These are phyloP conservation scores for Exaiptasia diaphana DNA, from an alignment of 64 coral and sea anemone species.

Conservation along the genomic window DNA sequence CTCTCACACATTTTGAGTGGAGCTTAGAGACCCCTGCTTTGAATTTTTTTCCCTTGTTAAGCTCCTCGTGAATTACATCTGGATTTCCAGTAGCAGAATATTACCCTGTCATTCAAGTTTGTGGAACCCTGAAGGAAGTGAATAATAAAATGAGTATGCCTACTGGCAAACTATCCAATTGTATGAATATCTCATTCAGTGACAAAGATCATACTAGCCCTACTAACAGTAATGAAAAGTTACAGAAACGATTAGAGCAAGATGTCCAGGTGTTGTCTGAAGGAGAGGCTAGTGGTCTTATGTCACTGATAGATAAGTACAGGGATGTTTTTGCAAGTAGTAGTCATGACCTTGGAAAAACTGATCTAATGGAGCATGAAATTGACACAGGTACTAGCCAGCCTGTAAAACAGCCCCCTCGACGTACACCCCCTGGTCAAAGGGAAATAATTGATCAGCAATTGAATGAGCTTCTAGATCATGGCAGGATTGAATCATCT, in stretches of 20 bases:
- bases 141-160: not conserved
- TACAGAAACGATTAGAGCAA: not conserved
- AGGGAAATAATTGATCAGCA: slow-evolving; percentile 27
- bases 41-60: too few species aligned
- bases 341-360: not conserved
- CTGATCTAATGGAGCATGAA: slow-evolving; percentile 7
- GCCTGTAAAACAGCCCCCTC: slow-evolving; percentile 19
- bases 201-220: too few species aligned
- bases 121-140: not conserved
- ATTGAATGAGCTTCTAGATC: slow-evolving; percentile 1
- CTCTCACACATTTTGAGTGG: too few species aligned
- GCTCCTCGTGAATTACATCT: slow-evolving; percentile 7
- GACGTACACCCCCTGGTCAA: not conserved
- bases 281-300: not conserved
- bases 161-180: not conserved
- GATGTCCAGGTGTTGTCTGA: not conserved
- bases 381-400: not conserved
- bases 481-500: slow-evolving; percentile 22
- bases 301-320: not conserved
- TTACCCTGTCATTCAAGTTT: slow-evolving; percentile 26
- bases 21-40: too few species aligned
- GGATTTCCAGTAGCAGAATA: slow-evolving; percentile 38
- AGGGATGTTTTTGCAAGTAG: not conserved
- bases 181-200: not conserved
- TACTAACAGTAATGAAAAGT: too few species aligned